Conservation (phyloP, 2,113 vertebrate species). For the Caloenas nicobarica region DNA sequence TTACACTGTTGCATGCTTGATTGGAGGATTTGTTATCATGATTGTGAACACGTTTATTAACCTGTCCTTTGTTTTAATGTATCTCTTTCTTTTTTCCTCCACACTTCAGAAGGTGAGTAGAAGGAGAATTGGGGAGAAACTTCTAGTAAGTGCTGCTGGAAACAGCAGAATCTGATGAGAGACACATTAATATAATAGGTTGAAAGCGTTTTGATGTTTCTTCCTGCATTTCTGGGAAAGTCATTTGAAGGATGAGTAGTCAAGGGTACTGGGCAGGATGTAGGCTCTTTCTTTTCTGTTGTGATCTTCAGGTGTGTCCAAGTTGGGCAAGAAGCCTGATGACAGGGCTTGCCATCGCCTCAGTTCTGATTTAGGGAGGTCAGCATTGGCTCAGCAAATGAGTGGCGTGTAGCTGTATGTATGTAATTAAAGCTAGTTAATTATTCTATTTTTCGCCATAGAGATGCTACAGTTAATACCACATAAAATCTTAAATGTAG, state of each 20-base stretch:
- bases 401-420: background rate
- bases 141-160: background rate
- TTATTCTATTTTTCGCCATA: background rate
- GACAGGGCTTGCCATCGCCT: background rate
- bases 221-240: background rate
- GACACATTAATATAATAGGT: background rate
- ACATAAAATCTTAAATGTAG: background rate
- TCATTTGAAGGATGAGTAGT: background rate
- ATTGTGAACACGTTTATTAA: background rate
- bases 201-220: background rate
- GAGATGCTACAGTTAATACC: background rate
- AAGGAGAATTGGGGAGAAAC: background rate
- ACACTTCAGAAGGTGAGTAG: background rate
- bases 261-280: rapidly evolving
- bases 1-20: background rate
- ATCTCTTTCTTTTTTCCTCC: background rate
- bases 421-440: background rate
- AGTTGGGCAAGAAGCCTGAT: background rate
- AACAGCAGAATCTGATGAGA: background rate
- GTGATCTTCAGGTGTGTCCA: background rate
- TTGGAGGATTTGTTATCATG: background rate
- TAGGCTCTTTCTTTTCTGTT: background rate
- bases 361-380: background rate
- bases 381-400: background rate
- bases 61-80: background rate